Evolutionary conservation across 2,797 vertebrate genomes (phyloP).

Genomic region (Acridotheres tristis): DNA sequence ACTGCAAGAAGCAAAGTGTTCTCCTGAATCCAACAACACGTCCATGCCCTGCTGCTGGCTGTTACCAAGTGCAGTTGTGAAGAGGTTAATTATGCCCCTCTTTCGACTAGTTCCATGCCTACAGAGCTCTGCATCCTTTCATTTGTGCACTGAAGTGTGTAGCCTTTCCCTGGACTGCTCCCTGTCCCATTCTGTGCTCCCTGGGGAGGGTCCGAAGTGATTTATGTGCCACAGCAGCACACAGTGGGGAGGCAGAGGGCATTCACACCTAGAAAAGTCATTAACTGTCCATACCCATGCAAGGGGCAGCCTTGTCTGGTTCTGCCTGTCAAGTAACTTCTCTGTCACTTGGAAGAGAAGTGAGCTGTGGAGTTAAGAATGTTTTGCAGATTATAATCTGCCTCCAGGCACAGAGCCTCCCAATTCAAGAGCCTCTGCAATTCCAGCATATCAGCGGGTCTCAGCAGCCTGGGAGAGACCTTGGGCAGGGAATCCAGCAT

Average conservation of each 20-base stretch:
- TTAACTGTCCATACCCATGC: neutral
- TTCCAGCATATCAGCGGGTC: neutral
- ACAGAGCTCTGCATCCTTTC: neutral
- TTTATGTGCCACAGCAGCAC: neutral
- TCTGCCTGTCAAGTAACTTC: neutral
- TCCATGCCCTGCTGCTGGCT: neutral
- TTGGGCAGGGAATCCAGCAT: neutral
- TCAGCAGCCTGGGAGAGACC: neutral
- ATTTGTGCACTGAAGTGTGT: neutral
- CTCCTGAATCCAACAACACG: neutral
- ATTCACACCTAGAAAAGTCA: neutral
- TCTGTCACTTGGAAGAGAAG: neutral
- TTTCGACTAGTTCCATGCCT: neutral
- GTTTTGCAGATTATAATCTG: neutral
- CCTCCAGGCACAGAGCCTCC: neutral
- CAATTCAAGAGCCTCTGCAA: neutral
- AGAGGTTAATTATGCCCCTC: neutral
- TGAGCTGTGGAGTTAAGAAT: neutral
- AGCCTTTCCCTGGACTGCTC: neutral
- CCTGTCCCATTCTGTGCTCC: neutral
- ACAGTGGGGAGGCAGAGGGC: neutral
- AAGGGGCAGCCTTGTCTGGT: neutral
- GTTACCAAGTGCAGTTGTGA: neutral
- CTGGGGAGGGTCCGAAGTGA: neutral
- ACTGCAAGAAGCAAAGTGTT: neutral